phyloP scores from a whole-genome alignment of 2,888 invertebrate species.

The Aleiodes alternator region DNA sequence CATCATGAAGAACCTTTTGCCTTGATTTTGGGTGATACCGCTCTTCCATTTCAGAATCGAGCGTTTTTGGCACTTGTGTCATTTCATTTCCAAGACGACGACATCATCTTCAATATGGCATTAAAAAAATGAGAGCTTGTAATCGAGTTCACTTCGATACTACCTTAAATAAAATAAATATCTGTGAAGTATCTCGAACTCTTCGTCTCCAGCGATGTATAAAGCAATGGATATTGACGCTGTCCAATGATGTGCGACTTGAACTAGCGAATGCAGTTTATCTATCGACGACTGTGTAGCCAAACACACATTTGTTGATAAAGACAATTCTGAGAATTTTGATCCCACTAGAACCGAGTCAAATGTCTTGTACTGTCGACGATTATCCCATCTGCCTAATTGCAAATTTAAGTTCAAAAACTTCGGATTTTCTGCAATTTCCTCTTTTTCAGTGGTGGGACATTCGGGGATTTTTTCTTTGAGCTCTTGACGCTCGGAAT shows the following conservation, averaged over 20 bases:
- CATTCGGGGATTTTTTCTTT: conserved; percentile 29
- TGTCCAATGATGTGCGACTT: conserved; percentile 88
- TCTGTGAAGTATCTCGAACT: conserved; percentile 83
- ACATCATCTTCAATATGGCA: no score
- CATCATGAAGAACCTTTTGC: no score
- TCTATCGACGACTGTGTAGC: conserved; percentile 93
- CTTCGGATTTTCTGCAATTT: conserved; percentile 57
- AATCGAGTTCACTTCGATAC: no score
- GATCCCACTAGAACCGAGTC: conserved; percentile 85
- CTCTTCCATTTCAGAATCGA: no score
- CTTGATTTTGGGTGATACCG: no score
- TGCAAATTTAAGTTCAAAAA: conserved; percentile 79
- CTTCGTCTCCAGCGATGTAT: conserved; percentile 87
- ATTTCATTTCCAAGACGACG: no score
- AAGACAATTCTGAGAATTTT: conserved; percentile 79
- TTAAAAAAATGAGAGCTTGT: no score
- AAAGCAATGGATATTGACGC: conserved; percentile 91
- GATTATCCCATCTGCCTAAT: conserved; percentile 86
- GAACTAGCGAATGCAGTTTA: conserved; percentile 85
- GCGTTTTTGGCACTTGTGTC: no score
- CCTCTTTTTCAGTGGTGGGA: conserved; percentile 58
- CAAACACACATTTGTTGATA: conserved; percentile 81
- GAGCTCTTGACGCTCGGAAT: conserved; percentile 45
- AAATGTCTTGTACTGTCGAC: conserved; percentile 83
- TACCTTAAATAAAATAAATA: conserved; percentile 83